A percentile compares a stretch with the other conserved stretches of the same genome.
phyloP scores from a whole-genome alignment of 1,140 invertebrate species.

The Dryas iulia region DNA sequence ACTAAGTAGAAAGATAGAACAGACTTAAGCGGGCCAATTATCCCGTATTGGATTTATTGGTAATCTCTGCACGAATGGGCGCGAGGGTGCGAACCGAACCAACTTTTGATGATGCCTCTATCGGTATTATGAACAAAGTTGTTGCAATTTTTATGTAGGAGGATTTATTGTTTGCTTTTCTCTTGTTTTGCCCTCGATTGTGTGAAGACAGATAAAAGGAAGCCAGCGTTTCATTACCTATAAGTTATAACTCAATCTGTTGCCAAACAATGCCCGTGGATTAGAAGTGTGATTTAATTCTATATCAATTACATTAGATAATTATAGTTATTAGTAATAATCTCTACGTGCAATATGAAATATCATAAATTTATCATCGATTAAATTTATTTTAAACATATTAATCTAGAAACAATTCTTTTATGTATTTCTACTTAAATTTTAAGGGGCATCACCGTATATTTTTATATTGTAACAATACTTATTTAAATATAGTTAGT shows the following conservation, averaged over 20 bases:
- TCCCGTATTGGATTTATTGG: constrained; percentile 81
- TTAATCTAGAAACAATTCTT: too few species aligned
- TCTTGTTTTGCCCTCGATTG: constrained; percentile 67
- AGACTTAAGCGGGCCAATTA: constrained; percentile 80
- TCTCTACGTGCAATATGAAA: too few species aligned
- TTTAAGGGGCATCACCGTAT: too few species aligned
- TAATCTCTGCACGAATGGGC: constrained; percentile 79
- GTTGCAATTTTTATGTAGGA: constrained; percentile 78
- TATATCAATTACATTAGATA: constrained; percentile 19
- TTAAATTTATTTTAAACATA: too few species aligned
- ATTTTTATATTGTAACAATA: too few species aligned
- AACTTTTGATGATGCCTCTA: constrained; percentile 78
- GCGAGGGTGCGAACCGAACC: constrained; percentile 76
- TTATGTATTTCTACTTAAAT: too few species aligned
- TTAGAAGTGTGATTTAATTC: constrained; percentile 26
- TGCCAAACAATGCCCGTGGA: constrained; percentile 40
- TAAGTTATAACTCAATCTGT: constrained; percentile 64
- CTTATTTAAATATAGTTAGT: too few species aligned
- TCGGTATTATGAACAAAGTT: constrained; percentile 78
- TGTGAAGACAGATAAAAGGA: constrained; percentile 68
- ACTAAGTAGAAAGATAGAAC: constrained; percentile 80
- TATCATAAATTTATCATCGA: too few species aligned
- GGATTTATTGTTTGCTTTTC: constrained; percentile 75
- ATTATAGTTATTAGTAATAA: too few species aligned
- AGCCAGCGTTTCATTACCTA: constrained; percentile 60